A percentile compares a stretch with the other conserved stretches of the same genome.
Evolutionary conservation across 1,140 invertebrate species (phyloP).

Genomic region (Carcinoscorpius rotundicauda): DNA sequence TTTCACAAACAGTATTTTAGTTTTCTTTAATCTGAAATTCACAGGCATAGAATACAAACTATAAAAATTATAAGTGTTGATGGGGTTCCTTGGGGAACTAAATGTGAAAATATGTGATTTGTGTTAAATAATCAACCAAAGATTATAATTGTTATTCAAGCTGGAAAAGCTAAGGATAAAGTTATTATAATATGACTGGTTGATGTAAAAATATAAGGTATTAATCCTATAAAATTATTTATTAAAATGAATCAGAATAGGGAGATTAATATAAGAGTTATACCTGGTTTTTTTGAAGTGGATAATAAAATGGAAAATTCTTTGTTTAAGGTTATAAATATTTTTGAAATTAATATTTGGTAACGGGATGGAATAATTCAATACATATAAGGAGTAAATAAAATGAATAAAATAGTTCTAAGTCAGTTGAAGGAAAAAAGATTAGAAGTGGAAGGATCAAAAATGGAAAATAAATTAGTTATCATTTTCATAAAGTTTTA

Average conservation of each 20-base stretch:
- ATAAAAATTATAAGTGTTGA: conserved; percentile 37
- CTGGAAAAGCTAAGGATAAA: conserved; percentile 39
- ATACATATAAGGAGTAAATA: too few species aligned
- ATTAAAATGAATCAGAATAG: conserved; percentile 34
- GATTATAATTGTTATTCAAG: conserved; percentile 48
- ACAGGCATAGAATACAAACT: conserved; percentile 27
- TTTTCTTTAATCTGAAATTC: too few species aligned
- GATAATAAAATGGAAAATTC: too few species aligned
- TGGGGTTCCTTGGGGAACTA: conserved; percentile 47
- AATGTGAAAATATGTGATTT: conserved; percentile 44
- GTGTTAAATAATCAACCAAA: conserved; percentile 30
- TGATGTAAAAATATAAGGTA: conserved; percentile 51
- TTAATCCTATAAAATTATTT: conserved; percentile 50
- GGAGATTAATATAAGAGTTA: conserved; percentile 5
- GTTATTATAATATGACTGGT: conserved; percentile 45
- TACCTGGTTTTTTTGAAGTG: too few species aligned
- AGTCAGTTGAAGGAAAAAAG: too few species aligned
- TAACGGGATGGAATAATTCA: too few species aligned
- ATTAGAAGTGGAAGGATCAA: conserved; percentile 28
- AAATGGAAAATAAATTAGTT: conserved; percentile 29
- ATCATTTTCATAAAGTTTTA: conserved; percentile 31
- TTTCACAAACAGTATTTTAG: too few species aligned
- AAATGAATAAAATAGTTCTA: too few species aligned
- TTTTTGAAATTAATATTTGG: too few species aligned
- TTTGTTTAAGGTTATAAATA: too few species aligned